Base-by-base conservation (phyloP, 2,888 invertebrate species). In the Drepana falcataria region DNA sequence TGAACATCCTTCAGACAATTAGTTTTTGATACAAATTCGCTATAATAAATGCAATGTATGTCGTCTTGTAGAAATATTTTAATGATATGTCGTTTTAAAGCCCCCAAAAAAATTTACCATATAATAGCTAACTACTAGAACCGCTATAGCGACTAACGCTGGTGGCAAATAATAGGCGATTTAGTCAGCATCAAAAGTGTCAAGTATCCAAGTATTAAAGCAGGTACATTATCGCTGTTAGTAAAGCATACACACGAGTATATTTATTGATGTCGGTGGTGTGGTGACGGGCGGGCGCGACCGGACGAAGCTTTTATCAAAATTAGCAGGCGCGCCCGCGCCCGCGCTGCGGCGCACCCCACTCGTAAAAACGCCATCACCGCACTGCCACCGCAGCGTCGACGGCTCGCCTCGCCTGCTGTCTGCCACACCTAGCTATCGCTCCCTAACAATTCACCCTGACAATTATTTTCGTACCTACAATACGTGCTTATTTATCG, bases 241-340 rank as follows among this genome's bases (percentile, higher is more conserved):
- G 9, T 9, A 44, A 44, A 3, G 44, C 9, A 9, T 9, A 67
- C 65, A 57, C 60, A 64, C 56, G 66, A 60, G 69, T 77, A 77
- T 44, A 44, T 80, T 81, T 83, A 81, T 81, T 77, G 80, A 79
- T 73, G 66, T 68, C 71, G 72, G 73, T 66, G 77, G 77, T 75
- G 80, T 69, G 63, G 70, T 64, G 67, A 67, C 69, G 65, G 59
- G 65, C 71, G 82, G 89, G 90, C 70, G 89, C 83, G 90, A 86
- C 83, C 84, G 83, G 78, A 75, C 81, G 84, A 85, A 75, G 91
- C 91, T 91, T 91, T 91, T 90, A 91, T 87, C 89, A 81, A 90
- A 91, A 91, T 91, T 87, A 87, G 87, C 83, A 75, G 82, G 83
- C 85, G 85, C 85, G 84, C 82, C 87, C 83, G 79, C 74, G 71